Percentiles rank a stretch among this genome's conserved stretches.
Conservation (phyloP, 2,113 vertebrate genomes). For the Circaetus gallicus region DNA sequence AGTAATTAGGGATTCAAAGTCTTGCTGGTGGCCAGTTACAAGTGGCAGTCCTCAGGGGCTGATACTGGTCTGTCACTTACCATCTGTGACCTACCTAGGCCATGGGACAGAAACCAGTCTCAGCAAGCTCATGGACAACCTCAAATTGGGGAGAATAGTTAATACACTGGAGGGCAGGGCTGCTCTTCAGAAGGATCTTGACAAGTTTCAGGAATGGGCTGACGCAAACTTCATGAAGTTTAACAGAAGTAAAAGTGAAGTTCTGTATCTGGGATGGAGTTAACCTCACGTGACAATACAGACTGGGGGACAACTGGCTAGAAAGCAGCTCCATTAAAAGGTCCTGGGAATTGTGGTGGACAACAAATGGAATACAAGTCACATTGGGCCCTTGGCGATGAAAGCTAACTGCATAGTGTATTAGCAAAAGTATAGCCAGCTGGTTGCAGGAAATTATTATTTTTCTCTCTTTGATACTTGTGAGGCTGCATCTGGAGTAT, state of each 20-base stretch:
- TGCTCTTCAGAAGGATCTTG: not conserved
- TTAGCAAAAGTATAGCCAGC: not conserved
- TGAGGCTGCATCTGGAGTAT: not conserved
- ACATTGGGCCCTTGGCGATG: not conserved
- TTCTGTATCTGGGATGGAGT: not conserved
- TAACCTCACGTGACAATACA: not conserved
- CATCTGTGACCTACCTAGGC: not conserved
- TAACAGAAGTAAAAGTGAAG: not conserved
- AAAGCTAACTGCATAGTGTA: not conserved
- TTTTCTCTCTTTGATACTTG: not conserved
- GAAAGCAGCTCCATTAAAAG: not conserved
- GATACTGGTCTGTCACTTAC: not conserved
- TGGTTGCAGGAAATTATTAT: not conserved
- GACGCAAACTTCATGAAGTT: not conserved
- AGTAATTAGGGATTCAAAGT: not conserved
- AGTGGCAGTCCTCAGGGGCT: not conserved
- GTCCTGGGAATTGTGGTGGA: not conserved
- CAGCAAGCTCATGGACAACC: not conserved
- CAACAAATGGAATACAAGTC: not conserved
- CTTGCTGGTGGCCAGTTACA: not conserved
- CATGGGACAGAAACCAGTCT: not conserved
- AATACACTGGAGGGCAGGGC: rapidly evolving
- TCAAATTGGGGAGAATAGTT: rapidly evolving
- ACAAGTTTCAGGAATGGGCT: not conserved
- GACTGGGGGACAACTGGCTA: not conserved